Base-by-base conservation (phyloP, 2,888 invertebrate species). In the Fragum fragum region DNA sequence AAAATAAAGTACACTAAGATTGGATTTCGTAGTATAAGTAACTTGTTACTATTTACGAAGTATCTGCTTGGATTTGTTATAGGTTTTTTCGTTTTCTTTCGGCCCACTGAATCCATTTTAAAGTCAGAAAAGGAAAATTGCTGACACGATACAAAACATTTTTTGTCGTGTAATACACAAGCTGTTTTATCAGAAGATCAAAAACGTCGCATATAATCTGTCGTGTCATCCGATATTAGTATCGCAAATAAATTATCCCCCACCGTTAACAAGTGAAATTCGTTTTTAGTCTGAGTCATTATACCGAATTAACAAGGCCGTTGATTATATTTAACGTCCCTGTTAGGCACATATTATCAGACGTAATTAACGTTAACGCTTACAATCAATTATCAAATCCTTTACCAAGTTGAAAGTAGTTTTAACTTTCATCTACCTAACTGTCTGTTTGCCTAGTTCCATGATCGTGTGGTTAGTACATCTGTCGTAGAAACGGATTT, bases 181-280 rank as follows among this genome's bases (percentile, higher is more conserved):
- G 47, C 2, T 47, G 14, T 57, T 57, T 26, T 57, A 26, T 57
- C 57, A 23, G 23, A 26, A 57, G 57, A 57, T 57, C 57, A 57
- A 57, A 57, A 57, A 26, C 57, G 57, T 23, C 57, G 32, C 32
- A n/a, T 2, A 61, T 32, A 32, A 32, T 61, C 18, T 61, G 32
- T 18, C n/a, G 61, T 61, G 61, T 61, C 61, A 61, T 18, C 32
- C 32, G 32, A 18, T 61, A 61, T 61, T 61, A 61, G 61, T 61
- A 28, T 32, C 61, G 47, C n/a, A 47, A 47, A 47, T 47, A 47
- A 47, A 47, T 47, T 47, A 47, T 47, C 47, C 47, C 47, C 47
- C 14, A 14, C 47, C 47, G 47, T 47, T 47, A 47, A 47, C 47
- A 47, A 47, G 18, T 47, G 47, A 6, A n/a, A 36, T 47, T 47